Evolutionary conservation across 2,113 vertebrate species (phyloP), one percentile per base, ranked within the genome.

Genomic region (Ptilonorhynchus violaceus): DNA sequence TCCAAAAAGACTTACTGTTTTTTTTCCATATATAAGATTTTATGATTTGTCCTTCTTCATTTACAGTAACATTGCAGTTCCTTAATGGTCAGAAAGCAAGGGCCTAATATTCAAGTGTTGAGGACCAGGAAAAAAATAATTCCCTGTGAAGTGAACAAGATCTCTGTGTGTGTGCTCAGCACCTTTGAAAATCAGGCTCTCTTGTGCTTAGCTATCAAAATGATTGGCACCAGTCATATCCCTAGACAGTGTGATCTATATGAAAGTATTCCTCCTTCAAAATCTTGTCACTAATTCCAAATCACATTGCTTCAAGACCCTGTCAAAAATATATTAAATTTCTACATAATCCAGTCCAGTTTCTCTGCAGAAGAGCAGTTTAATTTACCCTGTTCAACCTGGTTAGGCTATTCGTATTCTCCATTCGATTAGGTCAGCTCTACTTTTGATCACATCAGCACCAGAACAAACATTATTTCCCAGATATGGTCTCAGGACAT

Each of bases 221-320:
- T 93, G 95, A 95, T 70, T 94, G 93, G 72, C 92, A 96, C 28
- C 25, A 39, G 50, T 24, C 3, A 8, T 63, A 75, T 72, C 72
- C 68, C 79, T 84, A 70, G 68, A 92, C 76, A 86, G 44, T 41
- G 55, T 70, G 82, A 77, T 86, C n/a, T 88, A 44, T 93, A 78
- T 89, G 85, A 93, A 96, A 95, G 72, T 58, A 64, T 90, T 84
- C 49, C 83, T 93, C 56, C 60, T 93, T 96, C 88, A 92, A 93
- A 97, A 90, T 84, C 88, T 81, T 91, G 72, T 93, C 83, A 81
- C 78, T 94, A 96, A 94, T 92, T 94, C 79, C 80, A 89, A 92
- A 95, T 75, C 80, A 39, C 35, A 52, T 62, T 92, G 46, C 62
- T 93, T 94, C 76, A 87, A 94, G 69, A 79, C 33, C 27, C 42